These are phyloP conservation scores for Pseudomyrmex pallidus DNA, from an alignment of 1,140 invertebrate species.

Conservation along the genomic window DNA sequence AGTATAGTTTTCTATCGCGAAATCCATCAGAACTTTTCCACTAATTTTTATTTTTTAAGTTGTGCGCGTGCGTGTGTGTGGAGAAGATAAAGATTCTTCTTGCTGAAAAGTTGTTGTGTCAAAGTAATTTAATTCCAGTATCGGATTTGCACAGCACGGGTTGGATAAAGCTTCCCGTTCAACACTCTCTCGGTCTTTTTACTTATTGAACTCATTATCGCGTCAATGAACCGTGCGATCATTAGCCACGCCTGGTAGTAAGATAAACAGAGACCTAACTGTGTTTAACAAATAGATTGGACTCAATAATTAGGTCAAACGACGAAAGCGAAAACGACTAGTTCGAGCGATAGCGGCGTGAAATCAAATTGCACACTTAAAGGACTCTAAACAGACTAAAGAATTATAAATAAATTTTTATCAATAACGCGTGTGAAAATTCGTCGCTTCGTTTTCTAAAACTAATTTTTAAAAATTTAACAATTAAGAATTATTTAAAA, in stretches of 20 bases:
- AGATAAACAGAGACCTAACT: conserved; percentile 72
- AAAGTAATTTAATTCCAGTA: conserved; percentile 28
- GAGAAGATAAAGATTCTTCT: no score
- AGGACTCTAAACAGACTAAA: background rate
- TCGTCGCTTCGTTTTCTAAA: no score
- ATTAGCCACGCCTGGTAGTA: conserved; percentile 51
- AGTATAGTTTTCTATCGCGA: no score
- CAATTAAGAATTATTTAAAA: no score
- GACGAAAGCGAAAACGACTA: conserved; percentile 61
- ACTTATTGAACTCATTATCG: conserved; percentile 57
- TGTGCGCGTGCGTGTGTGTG: no score
- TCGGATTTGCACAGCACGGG: conserved; percentile 15
- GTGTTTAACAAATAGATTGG: conserved; percentile 76
- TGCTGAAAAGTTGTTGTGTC: no score
- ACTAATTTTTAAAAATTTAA: background rate
- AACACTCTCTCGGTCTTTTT: conserved; percentile 39
- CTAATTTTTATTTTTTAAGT: no score
- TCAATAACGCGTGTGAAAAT: background rate
- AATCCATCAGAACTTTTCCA: no score
- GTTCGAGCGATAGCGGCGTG: conserved; percentile 22
- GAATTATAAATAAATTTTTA: background rate
- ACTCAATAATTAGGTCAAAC: conserved; percentile 74
- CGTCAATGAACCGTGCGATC: conserved; percentile 68
- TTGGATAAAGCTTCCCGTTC: conserved; percentile 39
- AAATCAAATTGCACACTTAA: conserved; percentile 24